These are phyloP conservation scores for Magallana ariakensis DNA, from an alignment of 1,140 invertebrate genomes.

Conservation along the genomic window DNA sequence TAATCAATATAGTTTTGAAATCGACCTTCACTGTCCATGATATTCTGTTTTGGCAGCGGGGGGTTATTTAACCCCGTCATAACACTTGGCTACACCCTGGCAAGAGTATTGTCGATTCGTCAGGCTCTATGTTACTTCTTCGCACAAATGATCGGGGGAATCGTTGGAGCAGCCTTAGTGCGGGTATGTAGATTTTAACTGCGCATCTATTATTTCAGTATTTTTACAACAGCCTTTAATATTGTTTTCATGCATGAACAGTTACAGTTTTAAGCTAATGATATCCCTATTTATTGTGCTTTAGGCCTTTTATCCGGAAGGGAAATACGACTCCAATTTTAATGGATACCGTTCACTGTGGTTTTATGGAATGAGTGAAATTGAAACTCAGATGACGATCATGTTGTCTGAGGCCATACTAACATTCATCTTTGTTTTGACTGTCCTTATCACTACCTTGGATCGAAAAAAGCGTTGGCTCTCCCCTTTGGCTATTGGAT, in stretches of 20 bases:
- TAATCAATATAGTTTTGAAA: no score
- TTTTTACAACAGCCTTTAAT: no score
- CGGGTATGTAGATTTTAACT: constrained; percentile 61
- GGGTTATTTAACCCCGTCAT: constrained; percentile 80
- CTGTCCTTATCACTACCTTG: constrained; percentile 59
- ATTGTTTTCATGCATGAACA: no score
- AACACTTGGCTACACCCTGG: constrained; percentile 71
- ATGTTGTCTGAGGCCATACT: constrained; percentile 73
- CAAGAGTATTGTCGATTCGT: constrained; percentile 67
- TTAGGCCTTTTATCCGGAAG: constrained; percentile 62
- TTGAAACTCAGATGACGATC: constrained; percentile 61
- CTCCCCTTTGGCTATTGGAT: constrained; percentile 76
- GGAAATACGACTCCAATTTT: constrained; percentile 54
- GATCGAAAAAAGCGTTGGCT: constrained; percentile 66
- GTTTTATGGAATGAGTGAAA: not conserved
- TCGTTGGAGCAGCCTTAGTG: constrained; percentile 74
- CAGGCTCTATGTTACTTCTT: constrained; percentile 70
- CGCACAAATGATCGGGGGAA: constrained; percentile 74
- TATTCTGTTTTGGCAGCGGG: constrained; percentile 72
- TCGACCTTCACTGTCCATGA: not conserved
- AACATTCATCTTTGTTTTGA: constrained; percentile 68
- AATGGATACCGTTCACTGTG: constrained; percentile 60
- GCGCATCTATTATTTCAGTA: not conserved
- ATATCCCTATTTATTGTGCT: not conserved
- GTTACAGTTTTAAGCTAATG: no score